Conservation (phyloP, 2,113 vertebrate species). For the Lutjanus erythropterus region DNA sequence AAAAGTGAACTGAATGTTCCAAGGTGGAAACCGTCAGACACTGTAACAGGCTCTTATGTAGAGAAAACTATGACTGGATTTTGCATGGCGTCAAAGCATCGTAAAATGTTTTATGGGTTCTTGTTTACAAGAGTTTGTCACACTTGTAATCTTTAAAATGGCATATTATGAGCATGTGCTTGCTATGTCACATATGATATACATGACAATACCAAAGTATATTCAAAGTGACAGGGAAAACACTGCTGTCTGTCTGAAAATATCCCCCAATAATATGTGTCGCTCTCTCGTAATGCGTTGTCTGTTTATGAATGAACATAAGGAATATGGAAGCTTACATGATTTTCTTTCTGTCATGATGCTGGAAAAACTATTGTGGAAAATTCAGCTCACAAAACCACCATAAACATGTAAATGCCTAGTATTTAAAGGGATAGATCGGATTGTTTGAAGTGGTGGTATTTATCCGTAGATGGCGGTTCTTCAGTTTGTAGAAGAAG, state of each 20-base stretch:
- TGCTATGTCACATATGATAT: slow-evolving; percentile 12
- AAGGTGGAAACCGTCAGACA: slow-evolving; percentile 16
- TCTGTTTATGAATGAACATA: background rate
- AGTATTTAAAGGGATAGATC: background rate
- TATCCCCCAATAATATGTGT: slow-evolving; percentile 23
- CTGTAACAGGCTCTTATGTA: slow-evolving; percentile 6
- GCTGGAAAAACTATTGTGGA: background rate
- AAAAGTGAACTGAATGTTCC: slow-evolving; percentile 53
- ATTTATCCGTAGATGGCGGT: too few species aligned
- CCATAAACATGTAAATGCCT: background rate
- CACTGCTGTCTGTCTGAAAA: background rate
- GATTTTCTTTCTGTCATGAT: background rate
- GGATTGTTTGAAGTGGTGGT: too few species aligned
- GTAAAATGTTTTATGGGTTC: slow-evolving; percentile 6
- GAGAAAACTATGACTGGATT: slow-evolving; percentile 16
- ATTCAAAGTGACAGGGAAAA: background rate
- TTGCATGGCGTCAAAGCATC: slow-evolving; percentile 12
- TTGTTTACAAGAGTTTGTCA: slow-evolving; percentile 45
- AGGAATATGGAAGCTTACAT: background rate
- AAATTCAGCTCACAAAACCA: background rate
- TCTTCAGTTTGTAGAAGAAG: too few species aligned
- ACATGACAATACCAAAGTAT: background rate
- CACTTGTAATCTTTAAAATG: slow-evolving; percentile 1
- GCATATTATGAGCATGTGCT: background rate
- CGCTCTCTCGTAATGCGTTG: background rate